These are phyloP conservation scores for Diloba caeruleocephala DNA, from an alignment of 2,888 invertebrate species.

Conservation along the genomic window DNA sequence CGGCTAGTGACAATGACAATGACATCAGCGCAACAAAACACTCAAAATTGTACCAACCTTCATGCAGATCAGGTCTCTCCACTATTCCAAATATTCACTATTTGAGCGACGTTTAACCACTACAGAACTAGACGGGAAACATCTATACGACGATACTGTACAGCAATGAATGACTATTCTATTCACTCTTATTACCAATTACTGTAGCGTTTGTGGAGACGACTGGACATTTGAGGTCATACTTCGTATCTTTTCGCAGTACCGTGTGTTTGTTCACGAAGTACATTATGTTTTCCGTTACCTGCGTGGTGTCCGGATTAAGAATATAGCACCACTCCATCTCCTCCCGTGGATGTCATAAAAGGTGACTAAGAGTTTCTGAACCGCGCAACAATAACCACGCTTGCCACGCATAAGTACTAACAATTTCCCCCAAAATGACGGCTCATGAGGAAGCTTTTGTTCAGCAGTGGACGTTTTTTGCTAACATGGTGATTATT, in stretches of 20 bases:
- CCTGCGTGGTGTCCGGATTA: no score
- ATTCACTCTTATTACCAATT: conserved; percentile 57
- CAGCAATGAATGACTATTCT: conserved; percentile 40
- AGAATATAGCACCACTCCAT: no score
- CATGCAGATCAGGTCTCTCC: not conserved
- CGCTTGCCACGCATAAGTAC: no score
- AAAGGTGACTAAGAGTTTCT: no score
- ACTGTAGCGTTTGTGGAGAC: conserved; percentile 59
- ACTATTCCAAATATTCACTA: conserved; percentile 5
- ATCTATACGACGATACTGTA: conserved; percentile 27
- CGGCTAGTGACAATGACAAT: no score
- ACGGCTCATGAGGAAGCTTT: no score
- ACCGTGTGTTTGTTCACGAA: conserved; percentile 12
- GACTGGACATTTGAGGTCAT: conserved; percentile 25
- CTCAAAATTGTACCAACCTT: conserved; percentile 1
- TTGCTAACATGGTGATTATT: no score
- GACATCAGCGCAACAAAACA: not conserved
- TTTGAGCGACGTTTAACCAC: conserved; percentile 9
- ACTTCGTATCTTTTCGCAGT: conserved; percentile 26
- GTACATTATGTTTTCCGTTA: no score
- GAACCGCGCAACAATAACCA: no score
- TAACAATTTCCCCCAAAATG: no score
- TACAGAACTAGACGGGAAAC: conserved; percentile 19
- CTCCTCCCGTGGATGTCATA: no score
- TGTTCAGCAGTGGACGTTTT: no score